Base-by-base conservation (phyloP, 2,888 invertebrate species). In the Lasioglossum malachurum region DNA sequence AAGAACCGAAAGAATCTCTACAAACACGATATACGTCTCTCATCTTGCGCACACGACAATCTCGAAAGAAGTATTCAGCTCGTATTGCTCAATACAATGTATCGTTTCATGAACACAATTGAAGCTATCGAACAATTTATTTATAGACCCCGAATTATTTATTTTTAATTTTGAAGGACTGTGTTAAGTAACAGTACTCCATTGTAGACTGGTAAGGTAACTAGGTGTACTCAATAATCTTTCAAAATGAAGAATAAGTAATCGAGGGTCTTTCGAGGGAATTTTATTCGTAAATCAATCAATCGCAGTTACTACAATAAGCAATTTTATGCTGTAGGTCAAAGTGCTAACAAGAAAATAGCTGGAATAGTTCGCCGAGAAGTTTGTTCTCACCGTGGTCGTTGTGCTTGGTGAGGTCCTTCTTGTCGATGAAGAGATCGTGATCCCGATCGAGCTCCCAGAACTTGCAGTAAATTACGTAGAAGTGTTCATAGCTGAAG, bases 391-490 rank as follows among this genome's bases (percentile, higher is more conserved):
- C 95, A 98, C 99, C 98, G 95, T 99, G 98, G 95, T 99, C 99
- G 94, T 99, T 99, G 95, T 99, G 99, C 93, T 98, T 96, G 64
- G 98, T 98, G 84, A 99, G 96, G 96, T 99, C 99, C 92, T 98
- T 97, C 95, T 98, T 98, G 96, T 98, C 98, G 93, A 99, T 99
- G 94, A 98, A 98, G 92, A 99, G 96, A 96, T 99, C 99, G 95
- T 99, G 99, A 96, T 99, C 99, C 88, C 98, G 97, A 96, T 99
- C 99, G 95, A 99, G 96, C 96, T 99, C 99, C 99, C 99, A 99
- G 96, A 99, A 99, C 96, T 99, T 99, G 96, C 99, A 99, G 96
- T 99, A 99, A 95, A 99, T 99, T 86, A 99, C 99, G 96, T 99
- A 99, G 96, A 99, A 99, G 96, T 99, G 99, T 96, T 99, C 99